Conservation (phyloP, 2,888 invertebrate genomes). For the Pecten maximus region DNA sequence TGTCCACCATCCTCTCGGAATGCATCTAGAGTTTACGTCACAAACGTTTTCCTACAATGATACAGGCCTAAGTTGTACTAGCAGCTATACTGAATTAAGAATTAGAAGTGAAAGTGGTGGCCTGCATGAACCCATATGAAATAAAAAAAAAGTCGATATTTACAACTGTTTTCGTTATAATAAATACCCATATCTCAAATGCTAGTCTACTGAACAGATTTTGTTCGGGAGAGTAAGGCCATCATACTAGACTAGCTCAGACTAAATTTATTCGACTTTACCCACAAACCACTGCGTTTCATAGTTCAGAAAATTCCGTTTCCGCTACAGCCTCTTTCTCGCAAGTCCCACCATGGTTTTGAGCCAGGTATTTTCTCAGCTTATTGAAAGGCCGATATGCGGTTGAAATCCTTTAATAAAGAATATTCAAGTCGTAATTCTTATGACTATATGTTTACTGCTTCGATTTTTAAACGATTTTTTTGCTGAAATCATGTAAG, state of each 20-base stretch:
- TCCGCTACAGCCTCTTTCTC: constrained; percentile 28
- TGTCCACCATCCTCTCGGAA: not conserved
- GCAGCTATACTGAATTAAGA: too few relatives aligned
- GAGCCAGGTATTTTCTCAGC: constrained; percentile 15
- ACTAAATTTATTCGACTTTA: not conserved
- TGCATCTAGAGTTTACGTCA: not conserved
- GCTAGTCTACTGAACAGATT: too few relatives aligned
- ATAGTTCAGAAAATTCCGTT: not conserved
- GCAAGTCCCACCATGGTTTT: constrained; percentile 31
- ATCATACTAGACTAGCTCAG: too few relatives aligned
- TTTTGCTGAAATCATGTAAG: not conserved
- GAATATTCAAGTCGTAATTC: not conserved
- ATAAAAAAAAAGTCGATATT: too few relatives aligned
- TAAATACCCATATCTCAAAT: too few relatives aligned
- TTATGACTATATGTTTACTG: not conserved
- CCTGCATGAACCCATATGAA: too few relatives aligned
- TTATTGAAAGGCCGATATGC: not conserved
- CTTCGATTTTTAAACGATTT: not conserved
- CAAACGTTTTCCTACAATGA: too few relatives aligned
- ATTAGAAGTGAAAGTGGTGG: too few relatives aligned
- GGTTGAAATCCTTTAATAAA: not conserved
- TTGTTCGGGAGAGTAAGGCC: too few relatives aligned
- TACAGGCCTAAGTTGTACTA: too few relatives aligned
- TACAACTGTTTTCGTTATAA: too few relatives aligned
- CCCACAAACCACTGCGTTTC: not conserved